Evolutionary conservation across 2,797 vertebrate genomes (phyloP), one percentile per base, ranked within the genome.

Genomic region (Molossus molossus): DNA sequence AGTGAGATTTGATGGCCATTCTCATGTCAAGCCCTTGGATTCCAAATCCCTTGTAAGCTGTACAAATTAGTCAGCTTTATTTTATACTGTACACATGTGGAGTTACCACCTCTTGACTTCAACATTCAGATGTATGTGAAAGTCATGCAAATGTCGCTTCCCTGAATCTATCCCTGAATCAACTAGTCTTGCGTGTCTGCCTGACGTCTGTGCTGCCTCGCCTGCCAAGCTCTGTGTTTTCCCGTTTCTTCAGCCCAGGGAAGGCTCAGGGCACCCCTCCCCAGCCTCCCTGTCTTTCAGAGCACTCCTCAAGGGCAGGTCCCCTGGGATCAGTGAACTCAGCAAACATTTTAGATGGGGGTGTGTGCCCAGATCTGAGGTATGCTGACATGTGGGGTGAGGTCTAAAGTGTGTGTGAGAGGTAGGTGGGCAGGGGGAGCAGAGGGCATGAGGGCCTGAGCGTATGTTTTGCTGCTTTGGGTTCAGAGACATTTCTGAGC

Each of bases 51-150:
- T 64, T 50, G 33, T 73, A n/a, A 60, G n/a, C 58, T 23, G 17
- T 70, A 53, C 65, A 80, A 15, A 89, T 89, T 50, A 79, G 25
- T 87, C 37, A 20, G 91, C 75, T 86, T 90, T 58, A 48, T 75
- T 86, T 94, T 82, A 57, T 33, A 48, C 13, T 55, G 40, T 53
- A 92, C 48, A 60, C 37, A 45, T 58, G 48, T 62, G 80, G n/a
- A 58, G 33, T 80, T 91, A n/a, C n/a, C 33, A n/a, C 86, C 15
- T 94, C 94, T 94, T 88, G 72, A 90, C 77, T 82, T 80, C 50
- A 69, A 4, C 62, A 33, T 79, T 90, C 21, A 86, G 33, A 70
- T 93, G 75, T 89, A 92, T 82, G 89, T 86, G 53, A 67, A 79
- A 50, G 58, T 82, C 75, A 64, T 91, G 89, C 65, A 82, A 83